Percentiles rank a stretch among this genome's conserved stretches.
phyloP scores from a whole-genome alignment of 2,113 vertebrate species.

The Oncorhynchus gorbuscha region DNA sequence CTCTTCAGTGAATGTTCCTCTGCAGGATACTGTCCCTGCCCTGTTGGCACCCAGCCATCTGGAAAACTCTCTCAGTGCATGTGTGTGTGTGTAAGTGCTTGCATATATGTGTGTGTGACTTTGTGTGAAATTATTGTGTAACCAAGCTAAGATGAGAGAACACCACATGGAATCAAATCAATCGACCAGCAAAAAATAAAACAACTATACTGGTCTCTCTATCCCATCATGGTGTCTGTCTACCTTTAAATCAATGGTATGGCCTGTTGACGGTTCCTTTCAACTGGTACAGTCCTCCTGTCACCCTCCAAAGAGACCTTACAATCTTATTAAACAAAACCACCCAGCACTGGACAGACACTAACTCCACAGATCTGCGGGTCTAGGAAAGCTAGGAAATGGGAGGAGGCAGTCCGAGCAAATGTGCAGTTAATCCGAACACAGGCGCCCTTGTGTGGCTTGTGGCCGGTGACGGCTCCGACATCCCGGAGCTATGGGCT shows the following conservation, averaged over 20 bases:
- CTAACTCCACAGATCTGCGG: neutral
- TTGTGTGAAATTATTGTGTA: neutral
- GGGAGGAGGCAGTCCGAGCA: neutral
- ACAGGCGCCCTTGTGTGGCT: neutral
- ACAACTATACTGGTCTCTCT: no score
- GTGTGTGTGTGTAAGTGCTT: neutral
- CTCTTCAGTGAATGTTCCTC: neutral
- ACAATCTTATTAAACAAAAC: no score
- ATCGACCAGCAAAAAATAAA: neutral
- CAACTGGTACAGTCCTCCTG: no score
- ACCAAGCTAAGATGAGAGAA: neutral
- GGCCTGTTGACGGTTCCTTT: no score
- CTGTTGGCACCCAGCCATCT: conserved; percentile 1
- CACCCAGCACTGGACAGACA: neutral
- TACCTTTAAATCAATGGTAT: no score
- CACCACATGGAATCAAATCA: neutral
- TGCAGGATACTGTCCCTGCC: conserved; percentile 22
- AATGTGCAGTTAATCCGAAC: neutral
- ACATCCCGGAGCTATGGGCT: neutral
- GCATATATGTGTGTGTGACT: neutral
- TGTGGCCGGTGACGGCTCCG: no score
- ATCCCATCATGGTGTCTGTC: no score
- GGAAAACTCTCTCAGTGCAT: neutral
- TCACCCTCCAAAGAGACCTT: no score
- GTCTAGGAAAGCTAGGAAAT: neutral